phyloP scores from a whole-genome alignment of 2,888 invertebrate species.

The Eledona agricola region DNA sequence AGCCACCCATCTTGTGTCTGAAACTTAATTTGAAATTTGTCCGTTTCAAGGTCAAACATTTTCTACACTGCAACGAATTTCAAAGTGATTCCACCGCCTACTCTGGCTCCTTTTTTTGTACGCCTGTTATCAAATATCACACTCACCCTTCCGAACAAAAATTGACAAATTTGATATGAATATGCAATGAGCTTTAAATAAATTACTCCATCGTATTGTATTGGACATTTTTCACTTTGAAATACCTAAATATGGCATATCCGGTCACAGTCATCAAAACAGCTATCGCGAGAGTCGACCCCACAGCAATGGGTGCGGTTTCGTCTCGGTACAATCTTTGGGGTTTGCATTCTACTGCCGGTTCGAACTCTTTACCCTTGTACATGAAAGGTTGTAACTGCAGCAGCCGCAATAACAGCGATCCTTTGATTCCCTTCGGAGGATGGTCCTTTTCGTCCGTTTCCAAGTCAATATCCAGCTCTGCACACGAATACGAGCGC shows the following conservation, averaged over 20 bases:
- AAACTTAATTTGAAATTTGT: too few species aligned
- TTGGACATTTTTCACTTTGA: constrained; percentile 89
- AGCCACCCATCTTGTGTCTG: too few species aligned
- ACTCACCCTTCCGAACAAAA: neutral
- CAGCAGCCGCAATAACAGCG: constrained; percentile 53
- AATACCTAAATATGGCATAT: constrained; percentile 85
- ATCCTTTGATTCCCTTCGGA: constrained; percentile 56
- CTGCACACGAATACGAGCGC: constrained; percentile 82
- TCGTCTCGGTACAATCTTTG: constrained; percentile 74
- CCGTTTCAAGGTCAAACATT: too few species aligned
- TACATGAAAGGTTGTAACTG: constrained; percentile 88
- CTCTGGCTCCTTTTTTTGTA: constrained; percentile 1
- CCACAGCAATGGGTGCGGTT: constrained; percentile 84
- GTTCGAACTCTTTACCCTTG: constrained; percentile 77
- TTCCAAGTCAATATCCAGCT: constrained; percentile 71
- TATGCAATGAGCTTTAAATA: constrained; percentile 7
- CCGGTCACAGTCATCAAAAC: constrained; percentile 83
- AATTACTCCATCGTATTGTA: constrained; percentile 90
- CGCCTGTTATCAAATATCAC: too few species aligned
- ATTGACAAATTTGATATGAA: constrained; percentile 6
- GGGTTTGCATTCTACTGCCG: constrained; percentile 73
- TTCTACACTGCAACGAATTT: too few species aligned
- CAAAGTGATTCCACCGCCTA: too few species aligned
- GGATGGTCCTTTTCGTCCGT: constrained; percentile 59
- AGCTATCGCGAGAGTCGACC: constrained; percentile 83